Base-by-base conservation (phyloP, 2,113 vertebrate species). In the Cebidichthys violaceus region DNA sequence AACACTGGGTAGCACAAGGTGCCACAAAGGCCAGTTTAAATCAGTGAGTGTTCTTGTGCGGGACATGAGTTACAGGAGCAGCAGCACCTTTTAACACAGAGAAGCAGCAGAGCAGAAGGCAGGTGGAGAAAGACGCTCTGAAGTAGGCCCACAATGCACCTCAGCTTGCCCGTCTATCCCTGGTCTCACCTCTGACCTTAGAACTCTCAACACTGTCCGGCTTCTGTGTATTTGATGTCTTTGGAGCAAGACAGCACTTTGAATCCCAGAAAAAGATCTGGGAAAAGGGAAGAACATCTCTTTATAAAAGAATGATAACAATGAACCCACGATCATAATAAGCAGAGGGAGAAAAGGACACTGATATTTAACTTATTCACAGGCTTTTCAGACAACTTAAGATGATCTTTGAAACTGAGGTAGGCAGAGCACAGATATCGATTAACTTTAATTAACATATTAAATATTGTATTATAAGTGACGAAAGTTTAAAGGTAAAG, bases 41-140 rank as follows among this genome's bases (percentile, higher is more conserved):
- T n/a, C 8, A 3, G 7, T 50, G 47, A 9, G 20, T 52, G 20
- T 52, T 22, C 50, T 50, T 52, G 20, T 22, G 50, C 22, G 2
- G 59, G n/a, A 47, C 6, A 13, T 0, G 11, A 37, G 62, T 57
- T 50, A 54, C 52, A 59, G 18, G 50, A 62, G 71, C 70, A 78
- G 66, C 79, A 91, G 81, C 65, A 66, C 59, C 65, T 75, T 75
- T 89, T 64, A 90, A 85, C 66, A 82, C 24, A 54, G 67, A 76
- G 18, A 52, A 68, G 29, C 5, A 50, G 17, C 61, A 45, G 67
- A 55, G 60, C 18, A 31, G 24, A 17, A 35, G 65, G 45, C 67
- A 75, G 70, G 45, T 66, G 55, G 55, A 75, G 69, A 47, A 55
- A 66, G 73, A 71, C 39, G 2, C 73, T 86, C 54, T 81, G 72